Conservation (phyloP, 2,113 vertebrate species). For the Xenopus borealis region DNA sequence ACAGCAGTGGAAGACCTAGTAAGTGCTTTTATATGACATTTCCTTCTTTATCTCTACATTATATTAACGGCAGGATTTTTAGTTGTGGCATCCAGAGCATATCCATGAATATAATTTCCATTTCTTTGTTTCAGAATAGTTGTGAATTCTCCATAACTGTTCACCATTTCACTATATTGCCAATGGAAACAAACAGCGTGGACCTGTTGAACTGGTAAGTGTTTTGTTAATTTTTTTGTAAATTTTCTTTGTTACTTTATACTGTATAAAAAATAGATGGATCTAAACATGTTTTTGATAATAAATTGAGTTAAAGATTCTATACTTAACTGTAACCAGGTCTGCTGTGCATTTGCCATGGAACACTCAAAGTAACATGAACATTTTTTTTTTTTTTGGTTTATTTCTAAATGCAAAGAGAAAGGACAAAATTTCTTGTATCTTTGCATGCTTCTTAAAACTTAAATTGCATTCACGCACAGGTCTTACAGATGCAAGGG, state of each 20-base stretch:
- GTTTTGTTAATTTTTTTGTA: background rate
- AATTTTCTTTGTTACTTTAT: background rate
- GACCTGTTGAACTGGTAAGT: slow-evolving; percentile 31
- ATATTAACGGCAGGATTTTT: background rate
- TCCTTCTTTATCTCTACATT: background rate
- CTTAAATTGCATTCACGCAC: too few relatives aligned
- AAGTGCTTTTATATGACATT: background rate
- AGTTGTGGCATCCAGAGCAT: background rate
- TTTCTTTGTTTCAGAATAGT: slow-evolving; percentile 5
- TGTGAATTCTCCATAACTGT: slow-evolving; percentile 38
- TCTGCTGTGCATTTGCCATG: too few relatives aligned
- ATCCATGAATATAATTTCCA: background rate
- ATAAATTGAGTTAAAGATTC: too few relatives aligned
- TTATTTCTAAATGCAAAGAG: too few relatives aligned
- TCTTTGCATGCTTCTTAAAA: too few relatives aligned
- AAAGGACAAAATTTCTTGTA: too few relatives aligned
- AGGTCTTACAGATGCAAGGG: too few relatives aligned
- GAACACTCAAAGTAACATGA: too few relatives aligned
- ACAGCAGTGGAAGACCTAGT: slow-evolving; percentile 22
- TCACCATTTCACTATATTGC: slow-evolving; percentile 15
- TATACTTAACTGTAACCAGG: too few relatives aligned
- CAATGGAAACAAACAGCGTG: slow-evolving; percentile 26
- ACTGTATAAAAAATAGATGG: background rate
- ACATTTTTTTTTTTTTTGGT: too few relatives aligned
- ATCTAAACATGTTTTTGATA: too few relatives aligned